Percentiles rank a stretch among this genome's conserved stretches.
Conservation (phyloP, 2,797 vertebrate genomes). For the Poliocrania exsul region DNA sequence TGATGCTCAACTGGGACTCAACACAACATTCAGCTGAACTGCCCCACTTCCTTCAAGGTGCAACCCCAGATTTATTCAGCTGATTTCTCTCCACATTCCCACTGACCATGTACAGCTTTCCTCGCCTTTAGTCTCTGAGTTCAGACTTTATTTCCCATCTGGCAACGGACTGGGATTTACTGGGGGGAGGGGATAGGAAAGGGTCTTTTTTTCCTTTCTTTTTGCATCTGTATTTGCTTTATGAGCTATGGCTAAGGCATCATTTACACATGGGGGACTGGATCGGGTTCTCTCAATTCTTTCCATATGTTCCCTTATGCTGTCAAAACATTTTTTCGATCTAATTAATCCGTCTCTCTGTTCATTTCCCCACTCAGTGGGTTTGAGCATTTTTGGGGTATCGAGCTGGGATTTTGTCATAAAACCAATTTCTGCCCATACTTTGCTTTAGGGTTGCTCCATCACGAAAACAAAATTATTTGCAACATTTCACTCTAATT, state of each 20-base stretch:
- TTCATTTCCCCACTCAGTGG: slow-evolving; percentile 39
- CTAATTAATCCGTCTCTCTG: slow-evolving; percentile 66
- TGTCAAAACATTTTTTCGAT: slow-evolving; percentile 73
- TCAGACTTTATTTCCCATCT: slow-evolving; percentile 76
- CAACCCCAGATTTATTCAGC: slow-evolving; percentile 21
- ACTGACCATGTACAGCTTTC: slow-evolving; percentile 45
- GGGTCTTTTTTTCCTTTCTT: neutral
- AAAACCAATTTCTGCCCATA: slow-evolving; percentile 9
- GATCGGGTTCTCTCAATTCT: slow-evolving; percentile 73
- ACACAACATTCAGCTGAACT: neutral
- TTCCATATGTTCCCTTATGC: slow-evolving; percentile 79
- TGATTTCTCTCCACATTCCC: slow-evolving; percentile 28
- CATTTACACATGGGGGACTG: slow-evolving; percentile 76
- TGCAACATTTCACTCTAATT: neutral
- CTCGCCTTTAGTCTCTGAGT: slow-evolving; percentile 2
- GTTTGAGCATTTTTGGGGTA: slow-evolving; percentile 46
- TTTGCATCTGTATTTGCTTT: slow-evolving; percentile 74
- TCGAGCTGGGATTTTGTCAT: slow-evolving; percentile 58
- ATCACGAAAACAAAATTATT: neutral
- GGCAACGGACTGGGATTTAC: slow-evolving; percentile 54
- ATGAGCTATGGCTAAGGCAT: slow-evolving; percentile 73
- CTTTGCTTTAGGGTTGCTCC: slow-evolving; percentile 4
- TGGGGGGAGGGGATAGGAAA: slow-evolving; percentile 14
- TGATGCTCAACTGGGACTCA: neutral
- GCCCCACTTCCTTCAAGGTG: slow-evolving; percentile 31